Percentiles rank a stretch among this genome's conserved stretches.
These are phyloP conservation scores for Columba livia DNA, from an alignment of 2,113 vertebrate genomes.

Conservation along the genomic window DNA sequence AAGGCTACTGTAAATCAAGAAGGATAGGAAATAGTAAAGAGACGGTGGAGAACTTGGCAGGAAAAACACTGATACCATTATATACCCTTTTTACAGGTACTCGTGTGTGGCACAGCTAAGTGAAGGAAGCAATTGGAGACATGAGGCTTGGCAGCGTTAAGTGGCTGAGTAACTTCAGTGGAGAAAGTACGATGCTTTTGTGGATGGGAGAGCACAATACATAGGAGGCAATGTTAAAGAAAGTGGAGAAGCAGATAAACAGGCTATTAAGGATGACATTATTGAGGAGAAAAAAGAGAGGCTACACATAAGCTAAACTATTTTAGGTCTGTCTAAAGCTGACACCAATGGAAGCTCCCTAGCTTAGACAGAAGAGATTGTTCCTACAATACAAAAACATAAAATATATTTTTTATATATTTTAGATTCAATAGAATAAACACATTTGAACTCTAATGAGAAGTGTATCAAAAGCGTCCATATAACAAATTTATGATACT, in stretches of 20 bases:
- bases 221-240: background rate
- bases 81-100: background rate
- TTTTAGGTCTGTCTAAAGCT: background rate
- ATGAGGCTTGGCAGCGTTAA: background rate
- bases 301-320: background rate
- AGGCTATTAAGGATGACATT: background rate
- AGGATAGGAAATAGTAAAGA: background rate
- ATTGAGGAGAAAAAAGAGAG: background rate
- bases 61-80: background rate
- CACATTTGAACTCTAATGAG: background rate
- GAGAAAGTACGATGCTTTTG: background rate
- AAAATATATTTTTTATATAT: background rate
- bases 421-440: background rate
- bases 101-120: background rate
- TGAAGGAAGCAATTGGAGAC: background rate
- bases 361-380: background rate
- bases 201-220: background rate
- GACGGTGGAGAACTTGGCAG: background rate
- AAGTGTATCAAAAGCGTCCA: fast-evolving
- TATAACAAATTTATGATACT: background rate
- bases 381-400: background rate
- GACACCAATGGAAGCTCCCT: background rate
- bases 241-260: background rate
- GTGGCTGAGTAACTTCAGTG: background rate
- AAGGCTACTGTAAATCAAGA: background rate